Conservation (phyloP, 2,797 vertebrate species). For the Sebastes itinus region DNA sequence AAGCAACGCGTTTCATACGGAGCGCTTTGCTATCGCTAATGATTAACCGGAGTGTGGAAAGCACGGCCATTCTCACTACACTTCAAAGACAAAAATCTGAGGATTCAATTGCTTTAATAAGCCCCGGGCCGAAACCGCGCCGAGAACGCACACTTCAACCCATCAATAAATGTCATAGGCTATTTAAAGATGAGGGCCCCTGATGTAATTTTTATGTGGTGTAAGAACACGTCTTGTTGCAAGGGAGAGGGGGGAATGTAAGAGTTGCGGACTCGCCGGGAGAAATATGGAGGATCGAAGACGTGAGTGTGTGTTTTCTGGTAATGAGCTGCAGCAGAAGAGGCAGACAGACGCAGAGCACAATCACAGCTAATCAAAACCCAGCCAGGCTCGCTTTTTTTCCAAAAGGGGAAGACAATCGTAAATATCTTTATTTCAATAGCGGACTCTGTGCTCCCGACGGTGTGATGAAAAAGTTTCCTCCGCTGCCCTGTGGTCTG, state of each 20-base stretch:
- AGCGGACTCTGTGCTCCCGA: not conserved
- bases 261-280: constrained; percentile 2
- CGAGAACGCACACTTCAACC: constrained; percentile 32
- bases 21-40: constrained; percentile 47
- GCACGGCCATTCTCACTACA: constrained; percentile 22
- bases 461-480: constrained; percentile 22
- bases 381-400: not conserved
- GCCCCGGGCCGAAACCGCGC: constrained; percentile 8
- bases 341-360: not conserved
- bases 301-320: constrained; percentile 30
- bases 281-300: not conserved
- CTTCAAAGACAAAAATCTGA: constrained; percentile 61
- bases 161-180: constrained; percentile 59
- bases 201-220: constrained; percentile 55
- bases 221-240: constrained; percentile 22
- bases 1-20: constrained; percentile 14
- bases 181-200: constrained; percentile 57
- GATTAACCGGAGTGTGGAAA: constrained; percentile 42
- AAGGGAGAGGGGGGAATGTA: not conserved
- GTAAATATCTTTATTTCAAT: constrained; percentile 37
- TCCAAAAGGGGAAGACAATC: not conserved
- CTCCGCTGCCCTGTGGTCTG: not conserved
- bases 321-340: constrained; percentile 36
- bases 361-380: constrained; percentile 29
- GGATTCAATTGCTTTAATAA: constrained; percentile 61